Percentiles rank a stretch among this genome's conserved stretches.
phyloP scores from a whole-genome alignment of 1,140 invertebrate genomes.

The Cotesia typhae region DNA sequence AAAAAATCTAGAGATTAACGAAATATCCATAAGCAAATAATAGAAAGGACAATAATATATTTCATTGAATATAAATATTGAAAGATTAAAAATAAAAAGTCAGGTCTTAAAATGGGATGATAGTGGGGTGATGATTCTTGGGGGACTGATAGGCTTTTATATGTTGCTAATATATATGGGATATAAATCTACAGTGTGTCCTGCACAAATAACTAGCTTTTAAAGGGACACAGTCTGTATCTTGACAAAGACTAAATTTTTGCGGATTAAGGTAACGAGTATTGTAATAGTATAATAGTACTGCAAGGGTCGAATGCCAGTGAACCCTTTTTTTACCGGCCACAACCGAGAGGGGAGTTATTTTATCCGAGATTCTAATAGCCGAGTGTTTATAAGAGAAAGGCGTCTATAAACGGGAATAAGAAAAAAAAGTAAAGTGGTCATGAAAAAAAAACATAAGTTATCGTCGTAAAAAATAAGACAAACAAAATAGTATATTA shows the following conservation, averaged over 20 bases:
- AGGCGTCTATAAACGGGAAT: slow-evolving; percentile 34
- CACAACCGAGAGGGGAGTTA: slow-evolving; percentile 26
- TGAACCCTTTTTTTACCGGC: slow-evolving; percentile 11
- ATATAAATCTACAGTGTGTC: slow-evolving; percentile 15
- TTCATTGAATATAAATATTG: too few species aligned
- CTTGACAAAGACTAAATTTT: slow-evolving; percentile 41
- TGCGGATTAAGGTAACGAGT: slow-evolving; percentile 43
- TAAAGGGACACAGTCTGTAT: slow-evolving; percentile 41
- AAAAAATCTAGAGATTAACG: too few species aligned
- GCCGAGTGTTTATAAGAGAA: slow-evolving; percentile 6
- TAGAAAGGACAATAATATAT: too few species aligned
- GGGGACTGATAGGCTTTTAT: slow-evolving; percentile 1
- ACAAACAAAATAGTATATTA: too few species aligned
- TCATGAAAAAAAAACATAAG: neutral
- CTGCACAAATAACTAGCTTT: slow-evolving; percentile 46
- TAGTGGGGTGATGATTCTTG: neutral
- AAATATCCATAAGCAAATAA: too few species aligned
- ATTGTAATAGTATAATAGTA: slow-evolving; percentile 16
- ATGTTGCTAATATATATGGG: slow-evolving; percentile 9
- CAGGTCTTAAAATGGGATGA: neutral
- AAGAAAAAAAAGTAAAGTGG: slow-evolving; percentile 16
- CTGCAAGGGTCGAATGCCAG: slow-evolving; percentile 11
- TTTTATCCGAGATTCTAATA: slow-evolving; percentile 31
- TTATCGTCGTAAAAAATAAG: neutral
- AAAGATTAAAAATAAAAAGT: neutral